A percentile compares a stretch with the other conserved stretches of the same genome.
These are phyloP conservation scores for Drosophila anomalata DNA, from an alignment of 2,888 invertebrate species.

Conservation along the genomic window DNA sequence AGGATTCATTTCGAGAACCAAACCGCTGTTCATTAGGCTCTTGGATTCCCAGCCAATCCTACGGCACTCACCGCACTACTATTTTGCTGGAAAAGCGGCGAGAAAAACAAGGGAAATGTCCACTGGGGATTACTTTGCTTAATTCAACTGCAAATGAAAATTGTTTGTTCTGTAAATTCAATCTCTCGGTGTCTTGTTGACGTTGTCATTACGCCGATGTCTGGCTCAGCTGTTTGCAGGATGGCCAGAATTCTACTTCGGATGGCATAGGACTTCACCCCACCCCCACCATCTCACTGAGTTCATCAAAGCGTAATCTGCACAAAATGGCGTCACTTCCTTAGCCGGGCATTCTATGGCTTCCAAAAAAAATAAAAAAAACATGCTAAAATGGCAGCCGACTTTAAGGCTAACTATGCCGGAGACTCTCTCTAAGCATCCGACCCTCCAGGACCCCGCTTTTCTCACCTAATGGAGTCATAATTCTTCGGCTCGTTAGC, in stretches of 20 bases:
- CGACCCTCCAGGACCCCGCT: slow-evolving; percentile 12
- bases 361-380: slow-evolving; percentile 46
- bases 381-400: slow-evolving; percentile 40
- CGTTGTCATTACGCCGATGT: slow-evolving; percentile 68
- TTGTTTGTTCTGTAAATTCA: slow-evolving; percentile 78
- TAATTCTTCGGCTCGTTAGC: slow-evolving; percentile 78
- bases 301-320: slow-evolving; percentile 78
- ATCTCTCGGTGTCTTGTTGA: slow-evolving; percentile 72
- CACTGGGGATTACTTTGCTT: slow-evolving; percentile 77
- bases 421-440: slow-evolving; percentile 23
- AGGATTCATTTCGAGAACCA: slow-evolving; percentile 17
- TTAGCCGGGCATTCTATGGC: slow-evolving; percentile 28
- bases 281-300: slow-evolving; percentile 17
- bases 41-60: slow-evolving; percentile 2
- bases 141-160: slow-evolving; percentile 79
- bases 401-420: slow-evolving; percentile 73
- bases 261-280: background rate
- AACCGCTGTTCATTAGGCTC: slow-evolving; percentile 42
- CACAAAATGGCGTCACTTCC: slow-evolving; percentile 77
- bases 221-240: slow-evolving; percentile 24
- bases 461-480: slow-evolving; percentile 70
- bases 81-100: slow-evolving; percentile 33
- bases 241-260: background rate
- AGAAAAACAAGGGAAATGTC: slow-evolving; percentile 45
- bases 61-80: slow-evolving; percentile 1